Conservation (phyloP, 2,797 vertebrate species). For the Sternotherus odoratus region DNA sequence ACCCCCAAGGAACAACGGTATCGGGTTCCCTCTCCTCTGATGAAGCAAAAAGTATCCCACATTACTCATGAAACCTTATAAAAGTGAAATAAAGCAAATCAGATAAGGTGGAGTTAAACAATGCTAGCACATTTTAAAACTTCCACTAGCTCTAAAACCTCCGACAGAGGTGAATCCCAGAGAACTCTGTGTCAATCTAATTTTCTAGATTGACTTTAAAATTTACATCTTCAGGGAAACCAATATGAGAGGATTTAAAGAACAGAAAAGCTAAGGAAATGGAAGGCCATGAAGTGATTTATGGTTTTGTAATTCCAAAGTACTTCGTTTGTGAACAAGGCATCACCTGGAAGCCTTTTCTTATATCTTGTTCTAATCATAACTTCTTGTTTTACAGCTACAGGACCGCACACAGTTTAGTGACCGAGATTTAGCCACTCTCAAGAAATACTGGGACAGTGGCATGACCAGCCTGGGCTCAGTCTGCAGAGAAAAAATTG, state of each 20-base stretch:
- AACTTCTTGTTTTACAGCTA: conserved; percentile 84
- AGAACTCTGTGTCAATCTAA: background rate
- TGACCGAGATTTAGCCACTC: conserved; percentile 91
- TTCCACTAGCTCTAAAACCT: background rate
- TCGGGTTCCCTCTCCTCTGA: background rate
- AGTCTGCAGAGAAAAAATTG: conserved; percentile 97
- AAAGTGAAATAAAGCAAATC: conserved; percentile 49
- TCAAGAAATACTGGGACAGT: conserved; percentile 98
- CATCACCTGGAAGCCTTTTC: background rate
- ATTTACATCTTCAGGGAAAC: background rate
- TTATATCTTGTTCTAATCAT: conserved; percentile 55
- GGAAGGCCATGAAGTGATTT: background rate
- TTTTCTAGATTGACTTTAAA: background rate
- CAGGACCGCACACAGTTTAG: conserved; percentile 99
- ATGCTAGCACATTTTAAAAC: conserved; percentile 36
- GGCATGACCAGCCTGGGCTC: conserved; percentile 99
- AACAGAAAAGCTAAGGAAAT: background rate
- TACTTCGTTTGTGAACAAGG: conserved; percentile 20
- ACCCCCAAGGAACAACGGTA: background rate
- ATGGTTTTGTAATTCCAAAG: background rate
- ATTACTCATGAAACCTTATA: conserved; percentile 19
- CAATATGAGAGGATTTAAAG: background rate
- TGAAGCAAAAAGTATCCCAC: background rate
- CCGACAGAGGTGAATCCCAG: conserved; percentile 34
- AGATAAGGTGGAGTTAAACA: conserved; percentile 46